Base-by-base conservation (phyloP, 2,797 vertebrate species). In the Alcedo atthis region DNA sequence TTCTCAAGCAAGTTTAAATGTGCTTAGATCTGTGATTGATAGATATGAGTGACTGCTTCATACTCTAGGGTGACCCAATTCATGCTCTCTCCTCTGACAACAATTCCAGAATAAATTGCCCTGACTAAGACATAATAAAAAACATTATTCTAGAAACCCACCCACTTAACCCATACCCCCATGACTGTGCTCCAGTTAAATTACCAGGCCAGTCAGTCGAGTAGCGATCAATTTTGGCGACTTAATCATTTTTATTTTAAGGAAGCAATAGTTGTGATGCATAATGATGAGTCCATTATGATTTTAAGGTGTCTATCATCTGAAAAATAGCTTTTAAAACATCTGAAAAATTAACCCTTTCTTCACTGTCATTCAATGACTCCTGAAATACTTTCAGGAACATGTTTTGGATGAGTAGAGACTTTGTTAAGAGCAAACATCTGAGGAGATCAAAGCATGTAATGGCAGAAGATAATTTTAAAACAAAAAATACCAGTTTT, bases 41-140 rank as follows among this genome's bases (percentile, higher is more conserved):
- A 90, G 96, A 80, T 89, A 88, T 81, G 77, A 90, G 63, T 68
- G 20, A n/a, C 92, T 78, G 57, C 66, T 95, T 86, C 90, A 74
- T 45, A 89, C 81, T 92, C 81, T 78, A 93, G 90, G 89, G 93
- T 96, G 94, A 97, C 93, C 93, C 77, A 94, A 76, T 89, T 95
- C 83, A 89, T 71, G 68, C 77, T 87, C 84, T 73, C 81, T 93
- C 88, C 85, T 92, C 90, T 53, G 46, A 93, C 90, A 93, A 76
- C 74, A 94, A 94, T 92, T 95, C 91, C 88, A 71, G 82, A 93
- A 96, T 96, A 95, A 96, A 96, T 94, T 94, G 82, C 74, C 81
- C 94, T 93, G 87, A 96, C 91, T 94, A 94, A 95, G 77, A 76
- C 67, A 96, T 91, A 80, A 85, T 90, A 91, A 94, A 89, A 85